Evolutionary conservation across 2,888 invertebrate species (phyloP), one percentile per base, ranked within the genome.

Genomic region (Pristionchus fissidentatus): DNA sequence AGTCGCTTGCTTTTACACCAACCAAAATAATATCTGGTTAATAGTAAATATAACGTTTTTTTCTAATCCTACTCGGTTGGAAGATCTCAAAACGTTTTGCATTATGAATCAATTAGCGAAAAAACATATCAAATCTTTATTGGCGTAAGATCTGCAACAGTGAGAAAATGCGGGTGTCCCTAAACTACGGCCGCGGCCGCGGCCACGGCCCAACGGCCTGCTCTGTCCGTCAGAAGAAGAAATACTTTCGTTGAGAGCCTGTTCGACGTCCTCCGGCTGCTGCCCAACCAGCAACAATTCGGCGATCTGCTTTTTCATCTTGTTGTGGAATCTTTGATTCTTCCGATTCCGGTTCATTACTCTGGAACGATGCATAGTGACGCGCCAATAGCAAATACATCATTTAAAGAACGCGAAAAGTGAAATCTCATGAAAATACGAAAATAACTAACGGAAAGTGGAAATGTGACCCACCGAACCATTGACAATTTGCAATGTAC

Each of bases 251-350:
- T 80, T 80, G n/a, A 86, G 60, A 2, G 60, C 80, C 41, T 85
- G 80, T 26, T 81, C 84, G 26, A 85, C 78, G 19, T 66, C 79
- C 78, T 86, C 84, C 5, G 75, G 43, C 15, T 82, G 75, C n/a
- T 85, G 41, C 0, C 85, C 84, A 29, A 82, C 52, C 19, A 84
- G 55, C 15, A 86, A 62, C 78, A 86, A 57, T 46, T 86, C 85
- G 70, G 77, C 81, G n/a, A 86, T 85, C 43, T 86, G 46, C 77
- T 86, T 86, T 73, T 85, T 84, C 77, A 86, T 43, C 60, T 84
- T 86, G 8, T 80, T 80, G 62, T 80, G 80, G 13, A 80, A 46
- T n/a, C 60, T 22, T 35, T 38, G 46, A 80, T 60, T 41, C n/a
- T 80, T 80, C 80, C 60, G 57, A 75, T n/a, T 46, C 26, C 15